These are phyloP conservation scores for Drosophila azteca DNA, from an alignment of 1,140 invertebrate species.

Conservation along the genomic window DNA sequence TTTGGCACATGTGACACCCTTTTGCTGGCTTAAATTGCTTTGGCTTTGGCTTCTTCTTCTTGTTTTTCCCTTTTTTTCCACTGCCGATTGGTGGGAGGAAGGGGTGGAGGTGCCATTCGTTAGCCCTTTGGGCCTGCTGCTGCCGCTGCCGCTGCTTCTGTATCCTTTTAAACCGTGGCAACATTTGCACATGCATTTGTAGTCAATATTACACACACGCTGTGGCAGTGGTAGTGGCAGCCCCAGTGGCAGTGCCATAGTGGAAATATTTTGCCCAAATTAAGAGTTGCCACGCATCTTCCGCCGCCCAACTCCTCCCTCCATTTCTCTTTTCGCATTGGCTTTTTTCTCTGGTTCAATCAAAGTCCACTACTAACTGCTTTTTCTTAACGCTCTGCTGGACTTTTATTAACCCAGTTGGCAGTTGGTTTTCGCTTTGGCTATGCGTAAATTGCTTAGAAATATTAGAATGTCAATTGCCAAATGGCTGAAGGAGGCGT, in stretches of 20 bases:
- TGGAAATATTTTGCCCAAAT: constrained; percentile 74
- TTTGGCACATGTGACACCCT: constrained; percentile 82
- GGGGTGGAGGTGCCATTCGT: constrained; percentile 24
- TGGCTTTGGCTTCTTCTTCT: constrained; percentile 39
- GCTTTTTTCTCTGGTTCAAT: constrained; percentile 41
- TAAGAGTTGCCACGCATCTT: constrained; percentile 52
- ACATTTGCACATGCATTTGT: constrained; percentile 83
- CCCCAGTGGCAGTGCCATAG: too few species aligned
- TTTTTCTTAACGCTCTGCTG: constrained; percentile 75
- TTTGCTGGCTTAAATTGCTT: constrained; percentile 79
- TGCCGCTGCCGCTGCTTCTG: not conserved
- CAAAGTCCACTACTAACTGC: constrained; percentile 70
- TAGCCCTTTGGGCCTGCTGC: constrained; percentile 17
- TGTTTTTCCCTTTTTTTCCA: not conserved
- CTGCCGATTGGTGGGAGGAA: constrained; percentile 11
- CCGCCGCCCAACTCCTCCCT: not conserved
- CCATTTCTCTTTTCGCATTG: not conserved
- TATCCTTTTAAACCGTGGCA: constrained; percentile 77
- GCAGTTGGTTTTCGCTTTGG: constrained; percentile 17
- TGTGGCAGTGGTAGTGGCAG: constrained; percentile 28
- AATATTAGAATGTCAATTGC: constrained; percentile 73
- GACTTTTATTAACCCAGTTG: constrained; percentile 69
- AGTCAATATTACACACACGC: constrained; percentile 76
- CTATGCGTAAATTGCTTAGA: constrained; percentile 65
- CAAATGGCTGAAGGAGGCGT: constrained; percentile 72